phyloP scores from a whole-genome alignment of 2,888 invertebrate species.

The Acanthococcus lagerstroemiae region DNA sequence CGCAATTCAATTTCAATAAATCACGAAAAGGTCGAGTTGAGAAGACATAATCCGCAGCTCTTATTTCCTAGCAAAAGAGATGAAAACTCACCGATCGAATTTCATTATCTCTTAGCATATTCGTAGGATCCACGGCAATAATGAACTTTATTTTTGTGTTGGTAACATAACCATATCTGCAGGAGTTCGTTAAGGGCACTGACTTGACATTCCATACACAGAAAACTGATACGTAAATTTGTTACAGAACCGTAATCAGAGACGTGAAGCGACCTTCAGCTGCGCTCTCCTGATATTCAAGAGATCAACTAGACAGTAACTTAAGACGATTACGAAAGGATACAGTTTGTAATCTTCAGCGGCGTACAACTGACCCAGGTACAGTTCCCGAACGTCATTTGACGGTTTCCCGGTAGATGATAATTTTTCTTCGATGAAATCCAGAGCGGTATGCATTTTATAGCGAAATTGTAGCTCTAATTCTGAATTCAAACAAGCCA shows the following conservation, averaged over 20 bases:
- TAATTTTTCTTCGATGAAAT: constrained; percentile 81
- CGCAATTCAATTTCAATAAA: no score
- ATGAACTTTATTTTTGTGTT: constrained; percentile 93
- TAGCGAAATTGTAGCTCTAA: constrained; percentile 84
- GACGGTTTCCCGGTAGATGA: constrained; percentile 47
- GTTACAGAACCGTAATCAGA: not conserved
- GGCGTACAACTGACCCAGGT: constrained; percentile 81
- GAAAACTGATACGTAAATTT: constrained; percentile 11
- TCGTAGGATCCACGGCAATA: constrained; percentile 81
- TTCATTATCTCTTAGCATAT: constrained; percentile 84
- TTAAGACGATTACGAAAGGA: constrained; percentile 38
- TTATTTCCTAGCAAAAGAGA: no score
- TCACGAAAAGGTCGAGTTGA: no score
- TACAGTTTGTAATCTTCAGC: constrained; percentile 96
- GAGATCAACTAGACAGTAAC: no score
- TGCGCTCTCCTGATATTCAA: no score
- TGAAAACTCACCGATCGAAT: constrained; percentile 76
- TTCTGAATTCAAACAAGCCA: constrained; percentile 63
- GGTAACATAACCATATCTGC: constrained; percentile 88
- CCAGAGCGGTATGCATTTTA: constrained; percentile 82
- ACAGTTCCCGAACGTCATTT: constrained; percentile 75
- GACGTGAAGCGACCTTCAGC: no score
- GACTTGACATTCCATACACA: constrained; percentile 4
- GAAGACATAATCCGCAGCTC: no score
- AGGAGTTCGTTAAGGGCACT: constrained; percentile 36